These are phyloP conservation scores for Chloromyia formosa DNA, from an alignment of 2,888 invertebrate genomes.

Conservation along the genomic window DNA sequence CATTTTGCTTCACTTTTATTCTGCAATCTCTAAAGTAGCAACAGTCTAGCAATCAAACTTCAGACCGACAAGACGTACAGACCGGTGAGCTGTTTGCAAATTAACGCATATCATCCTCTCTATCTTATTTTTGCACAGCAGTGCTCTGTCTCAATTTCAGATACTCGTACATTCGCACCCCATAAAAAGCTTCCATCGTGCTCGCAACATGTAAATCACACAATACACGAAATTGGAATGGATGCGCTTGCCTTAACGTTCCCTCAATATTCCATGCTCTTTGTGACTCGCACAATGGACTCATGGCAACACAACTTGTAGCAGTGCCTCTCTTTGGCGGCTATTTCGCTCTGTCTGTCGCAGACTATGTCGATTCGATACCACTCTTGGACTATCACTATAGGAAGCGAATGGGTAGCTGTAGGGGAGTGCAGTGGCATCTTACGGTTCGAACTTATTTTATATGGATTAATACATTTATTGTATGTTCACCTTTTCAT, in stretches of 20 bases:
- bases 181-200: conserved; percentile 18
- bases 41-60: neutral
- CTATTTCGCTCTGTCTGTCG: conserved; percentile 2
- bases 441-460: no score
- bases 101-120: conserved; percentile 10
- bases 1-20: conserved; percentile 12
- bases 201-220: neutral
- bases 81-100: neutral
- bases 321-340: neutral
- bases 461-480: no score
- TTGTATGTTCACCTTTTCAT: no score
- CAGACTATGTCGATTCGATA: neutral
- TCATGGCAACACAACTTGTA: neutral
- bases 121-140: neutral
- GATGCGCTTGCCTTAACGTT: neutral
- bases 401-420: neutral
- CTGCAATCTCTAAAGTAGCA: neutral
- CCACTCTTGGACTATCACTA: neutral
- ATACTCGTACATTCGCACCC: conserved; percentile 14
- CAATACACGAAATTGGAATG: conserved; percentile 5
- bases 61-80: neutral
- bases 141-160: neutral
- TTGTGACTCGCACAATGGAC: neutral
- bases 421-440: neutral
- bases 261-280: neutral